These are phyloP conservation scores for Calvadosia cruxmelitensis DNA, from an alignment of 30 jellyfish, hydroid and myxozoan species.

Conservation along the genomic window DNA sequence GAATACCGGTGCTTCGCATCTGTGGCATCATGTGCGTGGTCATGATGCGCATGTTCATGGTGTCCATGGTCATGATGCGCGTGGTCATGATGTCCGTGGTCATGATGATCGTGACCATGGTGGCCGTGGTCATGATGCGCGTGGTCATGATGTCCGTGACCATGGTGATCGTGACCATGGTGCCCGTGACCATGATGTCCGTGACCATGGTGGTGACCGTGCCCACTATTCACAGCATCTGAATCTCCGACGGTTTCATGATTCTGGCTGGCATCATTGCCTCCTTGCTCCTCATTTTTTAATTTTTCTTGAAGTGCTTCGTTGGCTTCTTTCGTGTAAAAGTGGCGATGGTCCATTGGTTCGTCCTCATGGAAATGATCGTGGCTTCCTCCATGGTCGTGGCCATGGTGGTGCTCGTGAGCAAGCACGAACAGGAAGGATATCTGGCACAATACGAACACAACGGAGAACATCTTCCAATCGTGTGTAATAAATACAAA, in stretches of 20 bases:
- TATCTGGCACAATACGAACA: too few relatives aligned
- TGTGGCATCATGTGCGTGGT: background rate
- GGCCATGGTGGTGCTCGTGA: too few relatives aligned
- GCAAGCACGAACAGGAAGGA: too few relatives aligned
- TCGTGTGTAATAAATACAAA: too few relatives aligned
- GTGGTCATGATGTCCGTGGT: conserved; percentile 32
- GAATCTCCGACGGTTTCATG: background rate
- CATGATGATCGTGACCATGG: conserved; percentile 29
- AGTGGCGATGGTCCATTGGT: conserved; percentile 49
- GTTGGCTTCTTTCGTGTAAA: conserved; percentile 78
- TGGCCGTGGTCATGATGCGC: conserved; percentile 22
- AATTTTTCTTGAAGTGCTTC: conserved; percentile 26
- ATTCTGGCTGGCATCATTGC: background rate
- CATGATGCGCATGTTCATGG: conserved; percentile 10
- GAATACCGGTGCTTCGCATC: background rate
- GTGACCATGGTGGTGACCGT: background rate
- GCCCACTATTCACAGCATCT: background rate
- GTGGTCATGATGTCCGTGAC: conserved; percentile 15
- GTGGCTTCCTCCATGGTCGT: conserved; percentile 12
- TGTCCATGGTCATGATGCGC: conserved; percentile 13
- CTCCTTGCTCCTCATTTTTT: conserved; percentile 13
- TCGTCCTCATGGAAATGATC: conserved; percentile 61
- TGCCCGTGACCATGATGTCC: conserved; percentile 21
- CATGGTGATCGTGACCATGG: conserved; percentile 30
- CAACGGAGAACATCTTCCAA: too few relatives aligned